Evolutionary conservation across 2,888 invertebrate genomes (phyloP), one percentile per base, ranked within the genome.

Genomic region (Dione vanillae): DNA sequence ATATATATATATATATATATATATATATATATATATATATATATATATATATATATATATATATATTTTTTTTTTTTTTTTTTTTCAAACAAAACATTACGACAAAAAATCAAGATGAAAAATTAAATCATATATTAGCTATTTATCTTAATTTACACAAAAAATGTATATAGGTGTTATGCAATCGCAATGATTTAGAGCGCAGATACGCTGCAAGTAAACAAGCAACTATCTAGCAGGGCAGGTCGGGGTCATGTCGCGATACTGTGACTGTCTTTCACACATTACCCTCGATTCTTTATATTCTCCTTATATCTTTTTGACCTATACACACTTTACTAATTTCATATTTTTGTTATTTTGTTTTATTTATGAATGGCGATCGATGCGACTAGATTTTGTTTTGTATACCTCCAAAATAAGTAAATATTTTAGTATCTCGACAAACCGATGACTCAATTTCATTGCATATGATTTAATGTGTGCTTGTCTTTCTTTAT

Each of bases 271-370:
- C 58, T 37, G 35, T 43, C 68, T 66, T 69, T 35, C 73, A 71
- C 68, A 67, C 74, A 73, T 66, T 73, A 73, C 69, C 70, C 70
- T 66, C 73, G 54, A 69, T 71, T 67, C 40, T 56, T 56, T 56
- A 56, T 45, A n/a, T 61, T 35, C n/a, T 49, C 51, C 41, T 16
- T 52, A 52, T 19, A 52, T 61, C 16, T 8, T 61, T 16, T 35
- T 67, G 61, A 67, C 61, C 61, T 51, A 49, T 49, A 41, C 49
- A 41, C 35, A 43, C 43, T 27, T 16, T 51, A 14, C 35, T 49
- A 43, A 51, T n/a, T n/a, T 27, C 2, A 2, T 1, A 12, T 27
- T 27, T 27, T 52, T 52, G 11, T 51, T 20, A 7, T 35, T 54
- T 35, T 35, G 9, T 54, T 35, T n/a, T n/a, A 10, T 2, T n/a